phyloP scores from a whole-genome alignment of 2,888 invertebrate species.

The Microctonus aethiopoides region DNA sequence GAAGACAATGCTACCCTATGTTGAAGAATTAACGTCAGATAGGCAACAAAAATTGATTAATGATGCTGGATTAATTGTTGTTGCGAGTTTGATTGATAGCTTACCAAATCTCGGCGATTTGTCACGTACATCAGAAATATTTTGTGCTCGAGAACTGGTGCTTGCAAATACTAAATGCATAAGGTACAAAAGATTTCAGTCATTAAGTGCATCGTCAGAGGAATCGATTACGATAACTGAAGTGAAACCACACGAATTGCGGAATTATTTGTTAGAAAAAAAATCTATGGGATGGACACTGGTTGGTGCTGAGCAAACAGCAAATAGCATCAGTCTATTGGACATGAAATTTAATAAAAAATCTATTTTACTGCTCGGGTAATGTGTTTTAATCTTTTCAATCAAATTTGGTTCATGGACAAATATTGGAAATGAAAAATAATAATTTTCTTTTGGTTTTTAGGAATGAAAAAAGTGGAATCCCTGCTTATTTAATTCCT shows the following conservation, averaged over 20 bases:
- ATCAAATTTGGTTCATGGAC: background rate
- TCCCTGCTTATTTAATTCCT: slow-evolving; percentile 86
- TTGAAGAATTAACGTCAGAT: slow-evolving; percentile 42
- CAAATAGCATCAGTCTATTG: slow-evolving; percentile 78
- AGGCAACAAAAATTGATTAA: slow-evolving; percentile 31
- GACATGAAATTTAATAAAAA: slow-evolving; percentile 82
- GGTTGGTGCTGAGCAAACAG: slow-evolving; percentile 93
- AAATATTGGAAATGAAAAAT: too few species aligned
- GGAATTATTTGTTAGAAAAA: slow-evolving; percentile 76
- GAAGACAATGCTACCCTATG: slow-evolving; percentile 68
- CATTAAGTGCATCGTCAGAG: slow-evolving; percentile 91
- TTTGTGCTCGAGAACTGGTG: slow-evolving; percentile 82
- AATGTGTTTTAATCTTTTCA: slow-evolving; percentile 47
- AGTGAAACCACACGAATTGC: slow-evolving; percentile 76
- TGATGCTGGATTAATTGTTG: slow-evolving; percentile 76
- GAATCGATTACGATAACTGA: slow-evolving; percentile 48
- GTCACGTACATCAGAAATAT: slow-evolving; percentile 91
- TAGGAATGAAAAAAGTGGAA: slow-evolving; percentile 93
- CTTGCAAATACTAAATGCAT: slow-evolving; percentile 76
- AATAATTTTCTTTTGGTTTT: slow-evolving; percentile 56
- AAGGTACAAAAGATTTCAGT: slow-evolving; percentile 84
- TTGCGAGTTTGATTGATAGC: slow-evolving; percentile 87
- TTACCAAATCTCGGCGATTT: slow-evolving; percentile 92
- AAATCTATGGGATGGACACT: slow-evolving; percentile 80
- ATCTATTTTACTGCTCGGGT: slow-evolving; percentile 88